Conservation (phyloP, 2,797 vertebrate species). For the Parauchenoglanis ngamensis region DNA sequence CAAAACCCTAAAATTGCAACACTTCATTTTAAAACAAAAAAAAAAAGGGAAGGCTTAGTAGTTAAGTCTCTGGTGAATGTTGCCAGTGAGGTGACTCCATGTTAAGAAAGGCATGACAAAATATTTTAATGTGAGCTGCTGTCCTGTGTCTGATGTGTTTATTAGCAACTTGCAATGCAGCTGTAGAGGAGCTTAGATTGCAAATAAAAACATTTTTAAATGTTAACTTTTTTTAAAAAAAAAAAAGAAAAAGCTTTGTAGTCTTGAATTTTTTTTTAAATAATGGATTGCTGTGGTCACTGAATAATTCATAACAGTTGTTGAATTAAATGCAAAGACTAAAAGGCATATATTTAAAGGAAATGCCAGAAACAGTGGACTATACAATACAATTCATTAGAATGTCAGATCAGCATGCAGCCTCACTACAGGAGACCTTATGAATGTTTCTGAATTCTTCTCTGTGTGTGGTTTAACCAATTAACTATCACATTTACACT, state of each 20-base stretch:
- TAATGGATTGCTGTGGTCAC: not conserved
- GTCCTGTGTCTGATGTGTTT: not conserved
- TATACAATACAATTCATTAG: not conserved
- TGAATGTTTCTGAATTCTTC: not conserved
- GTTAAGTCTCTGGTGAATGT: not conserved
- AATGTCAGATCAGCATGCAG: not conserved
- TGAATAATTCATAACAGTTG: not conserved
- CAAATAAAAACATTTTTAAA: no score
- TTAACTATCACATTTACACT: not conserved
- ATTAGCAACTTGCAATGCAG: not conserved
- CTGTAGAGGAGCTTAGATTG: not conserved
- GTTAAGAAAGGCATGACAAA: not conserved
- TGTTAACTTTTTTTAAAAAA: not conserved
- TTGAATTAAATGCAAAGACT: not conserved
- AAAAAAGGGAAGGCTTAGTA: not conserved
- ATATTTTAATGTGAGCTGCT: no score
- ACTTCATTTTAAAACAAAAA: not conserved
- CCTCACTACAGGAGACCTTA: not conserved
- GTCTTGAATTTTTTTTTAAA: not conserved
- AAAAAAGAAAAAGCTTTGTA: not conserved
- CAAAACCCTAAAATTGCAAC: not conserved
- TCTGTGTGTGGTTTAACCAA: not conserved
- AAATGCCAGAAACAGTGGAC: not conserved
- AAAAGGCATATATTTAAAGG: not conserved
- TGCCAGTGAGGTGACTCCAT: not conserved